Percentiles rank a stretch among this genome's conserved stretches.
Evolutionary conservation across 2,113 vertebrate genomes (phyloP).

Genomic region (Irena cyanogastra): DNA sequence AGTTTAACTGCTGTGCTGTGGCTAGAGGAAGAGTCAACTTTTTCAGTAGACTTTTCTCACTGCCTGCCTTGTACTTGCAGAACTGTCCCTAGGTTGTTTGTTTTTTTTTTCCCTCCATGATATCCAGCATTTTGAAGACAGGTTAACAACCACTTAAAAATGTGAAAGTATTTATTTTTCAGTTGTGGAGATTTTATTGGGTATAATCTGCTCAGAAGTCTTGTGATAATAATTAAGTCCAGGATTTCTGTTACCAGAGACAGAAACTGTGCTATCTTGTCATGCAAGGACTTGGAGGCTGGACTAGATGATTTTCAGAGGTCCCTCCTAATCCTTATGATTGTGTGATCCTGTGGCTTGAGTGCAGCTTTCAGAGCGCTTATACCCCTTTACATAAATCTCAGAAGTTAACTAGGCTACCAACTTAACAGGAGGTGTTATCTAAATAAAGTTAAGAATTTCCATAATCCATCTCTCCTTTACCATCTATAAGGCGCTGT

Average conservation of each 20-base stretch:
- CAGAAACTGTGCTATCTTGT: background rate
- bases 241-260: background rate
- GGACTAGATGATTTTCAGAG: background rate
- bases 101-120: fast-evolving
- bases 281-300: background rate
- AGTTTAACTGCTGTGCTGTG: background rate
- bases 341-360: background rate
- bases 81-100: background rate
- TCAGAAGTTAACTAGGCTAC: background rate
- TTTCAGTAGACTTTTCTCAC: background rate
- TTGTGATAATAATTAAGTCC: background rate
- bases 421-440: background rate
- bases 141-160: background rate
- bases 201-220: background rate
- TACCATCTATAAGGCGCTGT: background rate
- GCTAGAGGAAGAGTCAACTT: background rate
- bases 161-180: background rate
- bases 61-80: background rate
- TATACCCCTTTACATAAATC: background rate
- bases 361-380: background rate
- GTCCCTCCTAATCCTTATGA: background rate
- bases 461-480: background rate
- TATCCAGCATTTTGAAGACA: background rate
- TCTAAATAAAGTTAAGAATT: background rate
- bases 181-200: background rate